A percentile compares a stretch with the other conserved stretches of the same genome.
Evolutionary conservation across 2,113 vertebrate species (phyloP).

Genomic region (Hypocryptadius cinnamomeus): DNA sequence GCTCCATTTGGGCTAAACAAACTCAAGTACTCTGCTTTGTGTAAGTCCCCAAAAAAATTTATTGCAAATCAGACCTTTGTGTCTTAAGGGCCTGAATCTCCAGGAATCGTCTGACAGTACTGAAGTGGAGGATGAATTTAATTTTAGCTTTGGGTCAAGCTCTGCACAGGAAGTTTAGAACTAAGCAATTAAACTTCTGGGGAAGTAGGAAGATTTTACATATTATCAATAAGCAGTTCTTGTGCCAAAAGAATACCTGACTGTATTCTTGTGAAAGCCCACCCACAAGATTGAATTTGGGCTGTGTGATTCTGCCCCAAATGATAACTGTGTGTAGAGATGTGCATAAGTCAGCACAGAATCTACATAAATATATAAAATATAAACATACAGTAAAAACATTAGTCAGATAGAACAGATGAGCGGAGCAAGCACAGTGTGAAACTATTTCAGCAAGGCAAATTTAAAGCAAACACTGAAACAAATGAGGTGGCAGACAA

Average conservation of each 20-base stretch:
- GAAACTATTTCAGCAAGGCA: constrained; percentile 54
- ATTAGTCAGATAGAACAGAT: constrained; percentile 22
- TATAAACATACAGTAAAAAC: background rate
- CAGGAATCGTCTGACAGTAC: background rate
- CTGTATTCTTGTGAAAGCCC: background rate
- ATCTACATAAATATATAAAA: constrained; percentile 2
- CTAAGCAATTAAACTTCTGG: background rate
- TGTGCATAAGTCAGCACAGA: background rate
- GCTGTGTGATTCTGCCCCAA: background rate
- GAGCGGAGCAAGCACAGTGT: constrained; percentile 13
- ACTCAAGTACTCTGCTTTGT: background rate
- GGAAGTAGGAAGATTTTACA: background rate
- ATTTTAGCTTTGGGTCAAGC: background rate
- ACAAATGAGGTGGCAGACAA: constrained; percentile 59
- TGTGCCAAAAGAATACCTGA: background rate
- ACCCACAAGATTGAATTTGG: background rate
- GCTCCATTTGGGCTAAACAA: background rate
- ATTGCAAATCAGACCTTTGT: background rate
- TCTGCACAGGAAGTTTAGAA: background rate
- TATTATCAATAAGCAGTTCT: background rate
- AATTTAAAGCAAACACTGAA: constrained; percentile 65
- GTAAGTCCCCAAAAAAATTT: background rate
- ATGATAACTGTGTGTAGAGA: background rate
- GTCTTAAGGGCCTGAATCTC: background rate
- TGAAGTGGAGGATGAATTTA: background rate